These are phyloP conservation scores for Enteromius viviparus DNA, from an alignment of 2,797 vertebrate species.

Conservation along the genomic window DNA sequence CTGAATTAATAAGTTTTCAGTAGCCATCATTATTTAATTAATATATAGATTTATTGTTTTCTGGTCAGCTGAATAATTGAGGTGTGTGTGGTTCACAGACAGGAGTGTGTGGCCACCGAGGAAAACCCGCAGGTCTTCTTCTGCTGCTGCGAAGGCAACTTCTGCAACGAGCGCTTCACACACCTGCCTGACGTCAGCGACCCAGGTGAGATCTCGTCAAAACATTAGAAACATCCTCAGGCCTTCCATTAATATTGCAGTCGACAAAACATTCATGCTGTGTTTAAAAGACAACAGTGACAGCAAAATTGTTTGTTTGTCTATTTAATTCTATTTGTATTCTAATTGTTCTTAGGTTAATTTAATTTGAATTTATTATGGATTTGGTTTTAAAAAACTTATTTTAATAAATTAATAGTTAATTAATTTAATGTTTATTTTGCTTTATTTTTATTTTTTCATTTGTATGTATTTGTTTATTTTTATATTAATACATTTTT, in stretches of 20 bases:
- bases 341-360: too few relatives aligned
- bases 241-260: background rate
- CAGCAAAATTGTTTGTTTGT: background rate
- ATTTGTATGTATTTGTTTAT: too few relatives aligned
- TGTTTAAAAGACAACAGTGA: background rate
- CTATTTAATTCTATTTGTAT: too few relatives aligned
- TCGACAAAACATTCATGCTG: background rate
- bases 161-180: constrained; percentile 92
- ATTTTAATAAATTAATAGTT: background rate
- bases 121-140: constrained; percentile 97
- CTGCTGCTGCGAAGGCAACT: constrained; percentile 96
- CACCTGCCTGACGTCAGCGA: constrained; percentile 84
- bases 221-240: background rate
- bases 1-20: too few relatives aligned
- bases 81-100: constrained; percentile 69
- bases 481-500: too few relatives aligned
- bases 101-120: constrained; percentile 93
- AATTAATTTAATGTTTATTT: too few relatives aligned
- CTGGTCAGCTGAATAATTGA: too few relatives aligned
- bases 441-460: too few relatives aligned
- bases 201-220: constrained; percentile 76
- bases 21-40: too few relatives aligned
- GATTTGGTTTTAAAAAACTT: too few relatives aligned
- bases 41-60: too few relatives aligned
- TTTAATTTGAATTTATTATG: too few relatives aligned